phyloP scores from a whole-genome alignment of 2,888 invertebrate genomes.

The Bibio marci region DNA sequence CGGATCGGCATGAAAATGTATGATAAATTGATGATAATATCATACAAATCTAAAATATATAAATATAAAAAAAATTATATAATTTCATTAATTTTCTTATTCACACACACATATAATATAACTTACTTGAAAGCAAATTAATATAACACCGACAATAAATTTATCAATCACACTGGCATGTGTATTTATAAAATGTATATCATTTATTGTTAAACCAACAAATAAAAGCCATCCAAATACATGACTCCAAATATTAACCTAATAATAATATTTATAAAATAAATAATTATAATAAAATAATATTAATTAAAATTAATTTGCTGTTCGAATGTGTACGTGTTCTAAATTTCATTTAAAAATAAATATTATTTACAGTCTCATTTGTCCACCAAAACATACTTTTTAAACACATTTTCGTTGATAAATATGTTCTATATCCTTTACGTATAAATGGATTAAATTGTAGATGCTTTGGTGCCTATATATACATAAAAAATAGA shows the following conservation, averaged over 20 bases:
- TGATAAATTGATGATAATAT: slow-evolving; percentile 81
- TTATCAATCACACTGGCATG: slow-evolving; percentile 70
- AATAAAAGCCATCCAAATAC: slow-evolving; percentile 74
- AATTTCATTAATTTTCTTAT: not conserved
- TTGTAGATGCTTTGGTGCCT: slow-evolving; percentile 69
- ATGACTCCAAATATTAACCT: slow-evolving; percentile 93
- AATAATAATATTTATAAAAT: not conserved
- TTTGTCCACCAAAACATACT: slow-evolving; percentile 95
- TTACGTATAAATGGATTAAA: slow-evolving; percentile 72
- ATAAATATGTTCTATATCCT: slow-evolving; percentile 71
- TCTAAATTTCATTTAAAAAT: not conserved
- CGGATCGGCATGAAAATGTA: slow-evolving; percentile 85
- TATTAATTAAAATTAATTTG: not conserved
- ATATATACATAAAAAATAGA: slow-evolving; percentile 3
- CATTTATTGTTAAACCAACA: slow-evolving; percentile 66
- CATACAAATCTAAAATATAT: slow-evolving; percentile 74
- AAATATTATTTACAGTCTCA: slow-evolving; percentile 48
- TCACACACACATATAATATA: too few relatives aligned
- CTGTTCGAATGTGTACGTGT: too few relatives aligned
- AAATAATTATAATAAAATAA: not conserved
- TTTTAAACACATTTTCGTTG: slow-evolving; percentile 69
- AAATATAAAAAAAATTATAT: slow-evolving; percentile 27
- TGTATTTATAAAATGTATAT: slow-evolving; percentile 58
- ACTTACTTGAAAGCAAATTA: slow-evolving; percentile 75
- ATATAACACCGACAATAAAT: slow-evolving; percentile 62